Percentiles rank a stretch among this genome's conserved stretches.
phyloP scores from a whole-genome alignment of 2,888 invertebrate genomes.

The Dendrolimus houi region DNA sequence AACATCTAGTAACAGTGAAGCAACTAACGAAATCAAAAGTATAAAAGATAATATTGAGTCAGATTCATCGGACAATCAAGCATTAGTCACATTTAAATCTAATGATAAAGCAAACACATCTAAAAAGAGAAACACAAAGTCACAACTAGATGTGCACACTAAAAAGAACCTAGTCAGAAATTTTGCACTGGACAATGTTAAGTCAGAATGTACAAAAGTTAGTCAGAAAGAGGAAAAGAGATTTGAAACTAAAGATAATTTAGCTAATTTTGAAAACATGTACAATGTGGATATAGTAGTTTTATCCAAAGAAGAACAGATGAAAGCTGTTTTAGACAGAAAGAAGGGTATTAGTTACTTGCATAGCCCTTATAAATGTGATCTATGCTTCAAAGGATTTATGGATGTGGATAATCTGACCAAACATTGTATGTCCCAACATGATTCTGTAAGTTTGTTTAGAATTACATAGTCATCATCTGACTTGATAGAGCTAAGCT shows the following conservation, averaged over 20 bases:
- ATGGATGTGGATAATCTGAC: slow-evolving; percentile 18
- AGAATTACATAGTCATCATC: neutral
- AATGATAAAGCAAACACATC: neutral
- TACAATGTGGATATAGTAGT: slow-evolving; percentile 17
- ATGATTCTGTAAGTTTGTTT: slow-evolving; percentile 21
- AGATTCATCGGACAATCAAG: neutral
- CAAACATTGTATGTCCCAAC: slow-evolving; percentile 19
- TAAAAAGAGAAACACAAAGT: neutral
- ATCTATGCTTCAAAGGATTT: slow-evolving; percentile 22
- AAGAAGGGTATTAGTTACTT: slow-evolving; percentile 18
- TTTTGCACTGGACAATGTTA: neutral
- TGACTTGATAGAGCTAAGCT: too few relatives aligned
- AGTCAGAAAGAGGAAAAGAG: neutral
- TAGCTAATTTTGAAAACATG: slow-evolving; percentile 14
- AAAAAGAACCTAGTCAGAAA: neutral
- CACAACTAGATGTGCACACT: neutral
- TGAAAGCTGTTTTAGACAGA: slow-evolving; percentile 17
- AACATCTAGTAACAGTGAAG: too few relatives aligned
- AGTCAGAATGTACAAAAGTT: neutral
- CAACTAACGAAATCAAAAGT: neutral
- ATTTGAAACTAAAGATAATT: slow-evolving; percentile 16
- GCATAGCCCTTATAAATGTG: slow-evolving; percentile 21
- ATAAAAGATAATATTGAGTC: neutral
- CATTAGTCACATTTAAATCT: neutral
- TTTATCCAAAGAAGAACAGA: slow-evolving; percentile 18